Evolutionary conservation across 2,888 invertebrate species (phyloP), one percentile per base, ranked within the genome.

Genomic region (Saturnia japonica): DNA sequence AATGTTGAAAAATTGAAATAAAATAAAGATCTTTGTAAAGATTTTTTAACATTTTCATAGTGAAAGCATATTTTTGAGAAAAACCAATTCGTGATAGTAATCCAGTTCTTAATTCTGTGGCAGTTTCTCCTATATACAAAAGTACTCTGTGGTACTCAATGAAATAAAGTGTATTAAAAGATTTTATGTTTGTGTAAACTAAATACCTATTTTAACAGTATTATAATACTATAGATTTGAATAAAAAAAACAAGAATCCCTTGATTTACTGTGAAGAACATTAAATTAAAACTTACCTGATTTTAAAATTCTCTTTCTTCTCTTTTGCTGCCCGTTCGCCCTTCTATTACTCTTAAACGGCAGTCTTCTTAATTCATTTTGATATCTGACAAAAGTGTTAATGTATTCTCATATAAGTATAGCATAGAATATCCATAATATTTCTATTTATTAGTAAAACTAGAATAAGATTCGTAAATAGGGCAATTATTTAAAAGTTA

Each of bases 401-500:
- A 64, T 40, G 19, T 40, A 22, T 40, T 62, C 60, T 28, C 60
- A 28, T 28, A 54, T 54, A 54, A 54, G 22, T 19, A 22, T 54
- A 0, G 60, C 60, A 28, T 0, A 0, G n/a, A 34, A 62, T 28
- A 14, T 60, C 4, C 47, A 69, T 43, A 34, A 22, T 64, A 73
- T 72, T 57, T 77, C 78, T 72, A 76, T 75, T 51, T 69, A 71
- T 47, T 74, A 73, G 8, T 47, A 47, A 16, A 45, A 47, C 16
- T 47, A 19, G 7, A 1, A 6, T 19, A 47, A 47, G 6, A 19
- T 16, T 19, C 19, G n/a, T n/a, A n/a, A n/a, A n/a, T n/a, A n/a
- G n/a, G n/a, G n/a, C n/a, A n/a, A n/a, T n/a, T n/a, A n/a, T n/a
- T n/a, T n/a, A n/a, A n/a, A n/a, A n/a, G n/a, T n/a, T n/a, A n/a